Evolutionary conservation across 2,888 invertebrate species (phyloP), one percentile per base, ranked within the genome.

Genomic region (Aromia moschata): DNA sequence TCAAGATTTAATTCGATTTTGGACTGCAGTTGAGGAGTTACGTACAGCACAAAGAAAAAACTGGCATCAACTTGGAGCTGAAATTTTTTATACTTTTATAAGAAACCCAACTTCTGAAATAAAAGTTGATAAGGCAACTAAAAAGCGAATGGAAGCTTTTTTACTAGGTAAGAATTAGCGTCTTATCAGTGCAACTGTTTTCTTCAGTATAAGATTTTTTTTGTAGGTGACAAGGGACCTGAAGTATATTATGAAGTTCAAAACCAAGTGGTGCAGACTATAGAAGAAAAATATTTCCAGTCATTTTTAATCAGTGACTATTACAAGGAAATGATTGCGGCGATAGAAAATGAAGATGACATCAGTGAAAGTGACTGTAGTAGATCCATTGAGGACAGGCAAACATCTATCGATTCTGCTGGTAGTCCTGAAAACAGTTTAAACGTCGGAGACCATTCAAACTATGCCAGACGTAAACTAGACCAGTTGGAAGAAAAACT

Each of bases 181-280:
- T n/a, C n/a, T n/a, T n/a, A n/a, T n/a, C n/a, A n/a, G n/a, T n/a
- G n/a, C n/a, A n/a, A n/a, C n/a, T n/a, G n/a, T n/a, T n/a, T n/a
- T 36, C 11, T n/a, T n/a, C n/a, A n/a, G n/a, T 25, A 25, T 25
- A 5, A 5, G 4, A 25, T 25, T 25, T 25, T 43, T 10, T 43
- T 66, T 70, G n/a, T 33, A 75, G 95, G 95, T 11, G 92, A 96
- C 77, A 90, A 90, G 73, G 93, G 93, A 0, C 93, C 93, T 14
- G 92, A 91, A 80, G 91, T 93, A 18, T 94, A 95, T 80, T 93
- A 91, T 74, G 92, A 93, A 78, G 92, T 94, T 14, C 94, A 95
- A 79, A 87, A 89, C 14, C 87, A 87, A 61, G 91, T 95, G 5
- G 85, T 91, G 9, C 88, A 89, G 72, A 88, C 89, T 0, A 84